Conservation (phyloP, 2,888 invertebrate genomes). For the Lissocephala sabroskyi region DNA sequence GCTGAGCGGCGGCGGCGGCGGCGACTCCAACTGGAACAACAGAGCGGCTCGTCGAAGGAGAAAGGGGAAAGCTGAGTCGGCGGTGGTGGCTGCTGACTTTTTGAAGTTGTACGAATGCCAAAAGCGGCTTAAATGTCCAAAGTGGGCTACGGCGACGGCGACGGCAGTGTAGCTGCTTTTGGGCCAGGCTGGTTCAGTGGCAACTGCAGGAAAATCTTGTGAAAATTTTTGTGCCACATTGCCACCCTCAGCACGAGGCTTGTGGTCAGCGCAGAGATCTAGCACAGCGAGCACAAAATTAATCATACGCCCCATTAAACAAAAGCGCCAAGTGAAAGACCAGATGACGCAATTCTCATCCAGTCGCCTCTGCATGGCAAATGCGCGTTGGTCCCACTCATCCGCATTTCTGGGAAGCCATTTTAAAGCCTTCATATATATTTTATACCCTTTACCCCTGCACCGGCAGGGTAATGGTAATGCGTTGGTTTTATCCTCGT, state of each 20-base stretch:
- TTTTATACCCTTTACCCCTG: too few relatives aligned
- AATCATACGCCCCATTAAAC: conserved; percentile 63
- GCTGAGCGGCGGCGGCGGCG: too few relatives aligned
- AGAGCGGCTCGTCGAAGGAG: neutral
- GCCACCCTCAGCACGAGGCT: too few relatives aligned
- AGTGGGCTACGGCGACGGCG: conserved; percentile 55
- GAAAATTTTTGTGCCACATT: conserved; percentile 36
- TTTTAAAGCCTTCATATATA: too few relatives aligned
- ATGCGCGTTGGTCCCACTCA: too few relatives aligned
- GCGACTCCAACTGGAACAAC: neutral
- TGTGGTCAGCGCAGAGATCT: too few relatives aligned
- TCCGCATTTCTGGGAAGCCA: too few relatives aligned
- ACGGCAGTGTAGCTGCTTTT: conserved; percentile 10
- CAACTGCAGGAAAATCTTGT: conserved; percentile 59
- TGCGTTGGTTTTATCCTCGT: too few relatives aligned
- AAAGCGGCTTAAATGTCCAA: conserved; percentile 67
- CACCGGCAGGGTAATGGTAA: too few relatives aligned
- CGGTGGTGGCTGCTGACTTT: conserved; percentile 16
- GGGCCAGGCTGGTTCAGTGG: conserved; percentile 12
- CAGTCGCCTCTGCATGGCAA: too few relatives aligned
- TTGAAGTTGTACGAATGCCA: conserved; percentile 61
- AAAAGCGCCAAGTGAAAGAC: conserved; percentile 2
- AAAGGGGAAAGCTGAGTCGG: conserved; percentile 12
- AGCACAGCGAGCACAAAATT: too few relatives aligned
- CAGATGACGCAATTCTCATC: conserved; percentile 39